Percentiles rank a stretch among this genome's conserved stretches.
Conservation (phyloP, 2,888 invertebrate genomes). For the Lottia scabra region DNA sequence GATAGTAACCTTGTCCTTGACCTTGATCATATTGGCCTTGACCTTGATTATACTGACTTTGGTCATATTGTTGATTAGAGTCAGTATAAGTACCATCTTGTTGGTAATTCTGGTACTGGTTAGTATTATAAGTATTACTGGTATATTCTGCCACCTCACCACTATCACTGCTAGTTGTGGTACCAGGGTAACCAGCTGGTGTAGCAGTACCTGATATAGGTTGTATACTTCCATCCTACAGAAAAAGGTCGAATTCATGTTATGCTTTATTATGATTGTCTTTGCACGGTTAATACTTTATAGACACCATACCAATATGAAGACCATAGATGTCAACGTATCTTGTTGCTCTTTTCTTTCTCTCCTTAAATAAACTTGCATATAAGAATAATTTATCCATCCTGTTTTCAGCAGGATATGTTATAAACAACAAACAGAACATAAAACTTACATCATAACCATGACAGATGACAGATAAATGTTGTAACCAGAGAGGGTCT, state of each 20-base stretch:
- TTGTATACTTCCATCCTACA: slow-evolving; percentile 61
- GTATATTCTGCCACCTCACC: slow-evolving; percentile 51
- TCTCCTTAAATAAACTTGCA: no score
- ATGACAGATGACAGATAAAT: slow-evolving; percentile 68
- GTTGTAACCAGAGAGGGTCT: slow-evolving; percentile 75
- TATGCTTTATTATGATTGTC: no score
- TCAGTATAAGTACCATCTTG: slow-evolving; percentile 10
- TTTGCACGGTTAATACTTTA: no score
- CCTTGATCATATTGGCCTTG: slow-evolving; percentile 3
- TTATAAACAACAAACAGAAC: neutral
- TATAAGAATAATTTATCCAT: no score
- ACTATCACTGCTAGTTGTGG: slow-evolving; percentile 60
- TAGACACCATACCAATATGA: no score
- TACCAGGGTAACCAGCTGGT: slow-evolving; percentile 46
- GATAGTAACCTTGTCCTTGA: slow-evolving; percentile 13
- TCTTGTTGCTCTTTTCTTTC: no score
- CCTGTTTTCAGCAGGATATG: no score
- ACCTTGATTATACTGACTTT: slow-evolving; percentile 7
- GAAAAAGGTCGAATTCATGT: neutral
- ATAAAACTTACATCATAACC: slow-evolving; percentile 52
- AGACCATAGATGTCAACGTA: no score
- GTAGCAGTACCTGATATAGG: slow-evolving; percentile 56
- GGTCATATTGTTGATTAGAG: neutral
- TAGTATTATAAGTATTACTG: neutral
- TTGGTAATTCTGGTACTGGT: slow-evolving; percentile 10